A percentile compares a stretch with the other conserved stretches of the same genome.
phyloP scores from a whole-genome alignment of 2,113 vertebrate genomes.

The Cheirogaleus medius region DNA sequence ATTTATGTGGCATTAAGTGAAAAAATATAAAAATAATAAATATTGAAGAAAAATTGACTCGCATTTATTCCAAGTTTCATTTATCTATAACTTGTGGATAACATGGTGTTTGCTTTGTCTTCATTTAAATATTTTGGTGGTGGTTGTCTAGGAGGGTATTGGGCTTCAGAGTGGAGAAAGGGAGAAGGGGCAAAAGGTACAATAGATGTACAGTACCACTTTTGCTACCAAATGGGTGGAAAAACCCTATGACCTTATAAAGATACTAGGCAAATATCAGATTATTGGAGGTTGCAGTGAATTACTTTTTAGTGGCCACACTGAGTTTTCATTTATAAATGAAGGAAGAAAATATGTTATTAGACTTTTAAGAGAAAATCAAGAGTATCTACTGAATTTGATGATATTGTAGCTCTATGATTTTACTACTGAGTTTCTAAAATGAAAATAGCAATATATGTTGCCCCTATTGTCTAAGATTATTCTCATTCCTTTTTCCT shows the following conservation, averaged over 20 bases:
- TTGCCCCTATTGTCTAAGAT: constrained; percentile 51
- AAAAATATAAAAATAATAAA: neutral
- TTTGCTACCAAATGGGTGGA: neutral
- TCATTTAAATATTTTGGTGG: constrained; percentile 28
- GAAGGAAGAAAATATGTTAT: neutral
- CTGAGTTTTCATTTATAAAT: neutral
- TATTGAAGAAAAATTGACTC: constrained; percentile 9
- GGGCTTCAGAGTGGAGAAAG: neutral
- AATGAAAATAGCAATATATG: constrained; percentile 29
- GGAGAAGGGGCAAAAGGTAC: neutral
- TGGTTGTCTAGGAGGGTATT: neutral
- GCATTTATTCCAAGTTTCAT: neutral
- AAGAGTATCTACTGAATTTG: neutral
- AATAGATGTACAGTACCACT: neutral
- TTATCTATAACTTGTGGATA: neutral
- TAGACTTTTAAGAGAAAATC: constrained; percentile 18
- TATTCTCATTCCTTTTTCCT: no score
- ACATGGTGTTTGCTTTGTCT: constrained; percentile 17
- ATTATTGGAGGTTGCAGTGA: neutral
- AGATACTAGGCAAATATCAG: neutral
- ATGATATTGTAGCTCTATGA: neutral
- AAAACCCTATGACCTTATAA: neutral
- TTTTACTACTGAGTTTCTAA: neutral
- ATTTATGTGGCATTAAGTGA: neutral
- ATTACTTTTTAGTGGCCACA: neutral